Evolutionary conservation across 1,140 invertebrate species (phyloP).

Genomic region (Bombus ignitus): DNA sequence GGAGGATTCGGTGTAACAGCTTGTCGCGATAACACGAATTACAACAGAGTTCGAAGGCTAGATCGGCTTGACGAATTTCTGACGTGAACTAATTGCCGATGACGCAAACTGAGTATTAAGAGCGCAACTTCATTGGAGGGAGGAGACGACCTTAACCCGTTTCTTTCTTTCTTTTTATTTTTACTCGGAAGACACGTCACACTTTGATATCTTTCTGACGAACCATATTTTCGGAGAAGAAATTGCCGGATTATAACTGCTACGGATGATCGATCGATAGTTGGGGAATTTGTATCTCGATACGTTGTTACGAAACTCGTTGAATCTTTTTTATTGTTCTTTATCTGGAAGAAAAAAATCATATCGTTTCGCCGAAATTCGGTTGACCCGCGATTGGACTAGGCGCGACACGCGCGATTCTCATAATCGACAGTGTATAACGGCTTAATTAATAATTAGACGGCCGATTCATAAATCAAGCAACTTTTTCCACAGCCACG

Average conservation of each 20-base stretch:
- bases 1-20: neutral
- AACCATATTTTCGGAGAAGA: neutral
- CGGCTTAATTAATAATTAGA: constrained; percentile 51
- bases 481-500: constrained; percentile 25
- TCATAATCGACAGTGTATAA: neutral
- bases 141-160: neutral
- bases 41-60: constrained; percentile 41
- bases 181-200: neutral
- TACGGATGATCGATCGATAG: neutral
- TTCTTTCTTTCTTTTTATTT: neutral
- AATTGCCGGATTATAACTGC: too few species aligned
- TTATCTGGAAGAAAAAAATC: neutral
- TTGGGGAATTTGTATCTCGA: neutral
- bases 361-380: neutral
- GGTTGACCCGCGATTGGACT: too few species aligned
- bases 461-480: constrained; percentile 47
- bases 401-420: neutral
- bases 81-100: constrained; percentile 21
- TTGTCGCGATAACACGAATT: constrained; percentile 18
- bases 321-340: neutral
- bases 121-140: neutral
- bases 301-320: too few species aligned
- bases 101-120: constrained; percentile 7
- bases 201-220: neutral
- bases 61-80: constrained; percentile 27